Percentiles rank a stretch among this genome's conserved stretches.
These are phyloP conservation scores for Pachymerium ferrugineum DNA, from an alignment of 2,888 invertebrate genomes.

Conservation along the genomic window DNA sequence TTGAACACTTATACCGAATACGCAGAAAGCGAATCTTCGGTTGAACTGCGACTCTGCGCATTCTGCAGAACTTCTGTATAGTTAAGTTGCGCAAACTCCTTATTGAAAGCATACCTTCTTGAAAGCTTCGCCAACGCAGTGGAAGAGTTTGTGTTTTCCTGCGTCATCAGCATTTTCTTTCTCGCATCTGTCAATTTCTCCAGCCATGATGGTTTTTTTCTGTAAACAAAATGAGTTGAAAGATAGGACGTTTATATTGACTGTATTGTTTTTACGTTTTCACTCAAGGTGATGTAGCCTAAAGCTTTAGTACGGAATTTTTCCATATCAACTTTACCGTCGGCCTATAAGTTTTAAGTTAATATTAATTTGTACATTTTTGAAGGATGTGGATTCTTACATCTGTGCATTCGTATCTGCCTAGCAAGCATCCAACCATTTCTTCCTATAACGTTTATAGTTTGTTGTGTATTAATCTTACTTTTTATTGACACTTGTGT, in stretches of 20 bases:
- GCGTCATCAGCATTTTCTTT: background rate
- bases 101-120: background rate
- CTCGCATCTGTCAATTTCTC: background rate
- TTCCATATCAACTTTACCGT: background rate
- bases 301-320: background rate
- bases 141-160: background rate
- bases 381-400: background rate
- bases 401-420: background rate
- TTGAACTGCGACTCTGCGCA: too few species aligned
- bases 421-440: background rate
- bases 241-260: background rate
- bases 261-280: background rate
- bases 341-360: too few species aligned
- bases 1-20: too few species aligned
- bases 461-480: background rate
- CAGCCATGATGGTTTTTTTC: background rate
- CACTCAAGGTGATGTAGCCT: background rate
- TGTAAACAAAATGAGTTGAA: background rate
- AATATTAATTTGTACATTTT: background rate
- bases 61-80: too few species aligned
- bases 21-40: too few species aligned
- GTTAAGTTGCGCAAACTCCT: background rate
- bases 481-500: too few species aligned
- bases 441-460: background rate
- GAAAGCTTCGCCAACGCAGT: background rate